phyloP scores from a whole-genome alignment of 2,113 vertebrate genomes.

The Gobius niger region DNA sequence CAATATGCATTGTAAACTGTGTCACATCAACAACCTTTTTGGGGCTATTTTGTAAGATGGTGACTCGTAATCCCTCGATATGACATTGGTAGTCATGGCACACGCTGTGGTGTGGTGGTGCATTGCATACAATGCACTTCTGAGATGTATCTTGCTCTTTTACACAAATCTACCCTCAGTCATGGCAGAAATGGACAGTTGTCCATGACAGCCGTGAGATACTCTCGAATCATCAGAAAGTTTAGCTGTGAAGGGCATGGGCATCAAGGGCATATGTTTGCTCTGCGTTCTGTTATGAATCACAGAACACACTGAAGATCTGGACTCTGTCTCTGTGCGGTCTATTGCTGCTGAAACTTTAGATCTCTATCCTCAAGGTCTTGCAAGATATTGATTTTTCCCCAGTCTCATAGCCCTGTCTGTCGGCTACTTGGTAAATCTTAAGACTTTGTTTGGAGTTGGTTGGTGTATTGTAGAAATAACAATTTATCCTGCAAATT shows the following conservation, averaged over 20 bases:
- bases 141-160: constrained; percentile 20
- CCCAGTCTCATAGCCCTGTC: background rate
- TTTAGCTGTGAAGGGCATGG: constrained; percentile 48
- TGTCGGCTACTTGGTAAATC: background rate
- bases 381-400: constrained; percentile 4
- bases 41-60: background rate
- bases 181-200: constrained; percentile 42
- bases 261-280: constrained; percentile 54
- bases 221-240: constrained; percentile 43
- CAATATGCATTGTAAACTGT: background rate
- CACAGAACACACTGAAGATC: constrained; percentile 15
- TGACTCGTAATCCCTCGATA: no score
- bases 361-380: constrained; percentile 11
- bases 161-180: constrained; percentile 4
- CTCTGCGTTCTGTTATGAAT: constrained; percentile 30
- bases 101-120: background rate
- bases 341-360: background rate
- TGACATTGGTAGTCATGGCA: background rate
- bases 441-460: background rate
- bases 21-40: background rate
- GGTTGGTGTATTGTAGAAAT: no score
- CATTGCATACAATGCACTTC: background rate
- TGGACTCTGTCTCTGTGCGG: background rate
- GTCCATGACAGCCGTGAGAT: constrained; percentile 53
- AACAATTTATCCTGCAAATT: no score